These are phyloP conservation scores for Drosophila crucigera DNA, from an alignment of 2,888 invertebrate genomes.

Conservation along the genomic window DNA sequence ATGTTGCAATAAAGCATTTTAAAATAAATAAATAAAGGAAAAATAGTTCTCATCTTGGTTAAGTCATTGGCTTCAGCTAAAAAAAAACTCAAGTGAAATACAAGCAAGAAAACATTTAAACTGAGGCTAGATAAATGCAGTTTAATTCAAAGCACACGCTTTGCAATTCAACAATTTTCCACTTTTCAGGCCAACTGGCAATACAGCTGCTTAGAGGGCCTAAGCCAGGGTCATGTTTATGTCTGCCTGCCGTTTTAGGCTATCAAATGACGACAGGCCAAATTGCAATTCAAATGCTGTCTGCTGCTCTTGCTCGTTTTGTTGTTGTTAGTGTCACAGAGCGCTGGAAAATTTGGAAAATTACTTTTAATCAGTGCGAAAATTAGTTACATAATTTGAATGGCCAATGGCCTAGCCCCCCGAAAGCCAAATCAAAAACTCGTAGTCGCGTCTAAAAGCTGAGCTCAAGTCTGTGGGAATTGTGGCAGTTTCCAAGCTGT, in stretches of 20 bases:
- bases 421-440: background rate
- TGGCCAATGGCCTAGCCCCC: slow-evolving; percentile 40
- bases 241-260: slow-evolving; percentile 37
- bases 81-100: background rate
- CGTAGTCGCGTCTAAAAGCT: slow-evolving; percentile 9
- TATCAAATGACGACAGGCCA: slow-evolving; percentile 71
- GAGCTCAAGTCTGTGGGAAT: slow-evolving; percentile 41
- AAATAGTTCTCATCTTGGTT: background rate
- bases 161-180: slow-evolving; percentile 58
- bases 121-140: slow-evolving; percentile 46
- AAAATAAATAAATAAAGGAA: background rate
- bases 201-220: slow-evolving; percentile 31
- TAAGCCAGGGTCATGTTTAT: slow-evolving; percentile 28
- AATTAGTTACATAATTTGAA: slow-evolving; percentile 73
- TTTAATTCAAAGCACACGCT: slow-evolving; percentile 79
- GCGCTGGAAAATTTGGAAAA: slow-evolving; percentile 69
- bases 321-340: slow-evolving; percentile 67
- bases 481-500: slow-evolving; percentile 39
- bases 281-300: slow-evolving; percentile 56
- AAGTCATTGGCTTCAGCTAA: background rate
- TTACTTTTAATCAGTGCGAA: slow-evolving; percentile 78
- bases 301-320: slow-evolving; percentile 13
- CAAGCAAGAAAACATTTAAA: slow-evolving; percentile 24
- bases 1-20: background rate
- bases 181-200: slow-evolving; percentile 49